Conservation (phyloP, 2,888 invertebrate species). For the Digitonthophagus gazella region DNA sequence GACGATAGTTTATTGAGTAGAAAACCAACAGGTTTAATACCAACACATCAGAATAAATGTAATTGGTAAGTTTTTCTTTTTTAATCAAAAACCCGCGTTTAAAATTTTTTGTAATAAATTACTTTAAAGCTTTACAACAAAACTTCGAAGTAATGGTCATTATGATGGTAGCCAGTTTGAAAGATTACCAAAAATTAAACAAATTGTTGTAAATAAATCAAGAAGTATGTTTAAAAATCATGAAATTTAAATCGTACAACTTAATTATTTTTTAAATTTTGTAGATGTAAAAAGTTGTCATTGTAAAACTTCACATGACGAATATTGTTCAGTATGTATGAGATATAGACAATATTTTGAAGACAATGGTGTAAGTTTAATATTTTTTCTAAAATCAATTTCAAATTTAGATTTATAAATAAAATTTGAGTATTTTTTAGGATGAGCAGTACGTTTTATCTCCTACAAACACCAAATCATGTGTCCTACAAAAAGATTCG, state of each 20-base stretch:
- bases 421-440: conserved; percentile 1
- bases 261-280: neutral
- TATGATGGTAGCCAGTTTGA: no score
- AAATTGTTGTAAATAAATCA: no score
- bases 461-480: neutral
- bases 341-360: conserved; percentile 39
- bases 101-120: no score
- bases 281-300: conserved; percentile 21
- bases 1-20: conserved; percentile 33
- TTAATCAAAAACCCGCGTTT: conserved; percentile 8
- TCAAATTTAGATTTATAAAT: neutral
- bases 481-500: conserved; percentile 9
- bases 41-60: conserved; percentile 20
- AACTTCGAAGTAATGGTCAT: no score
- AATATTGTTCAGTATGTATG: conserved; percentile 36
- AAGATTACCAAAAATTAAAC: no score
- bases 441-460: conserved; percentile 3
- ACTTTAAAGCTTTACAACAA: no score
- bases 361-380: conserved; percentile 3
- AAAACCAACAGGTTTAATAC: conserved; percentile 32
- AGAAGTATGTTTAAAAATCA: conserved; percentile 10
- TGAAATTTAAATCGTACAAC: neutral
- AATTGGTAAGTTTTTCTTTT: conserved; percentile 15
- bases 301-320: conserved; percentile 29
- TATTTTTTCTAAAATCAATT: no score